A percentile compares a stretch with the other conserved stretches of the same genome.
Evolutionary conservation across 2,113 vertebrate genomes (phyloP).

Genomic region (Tauraco erythrolophus): DNA sequence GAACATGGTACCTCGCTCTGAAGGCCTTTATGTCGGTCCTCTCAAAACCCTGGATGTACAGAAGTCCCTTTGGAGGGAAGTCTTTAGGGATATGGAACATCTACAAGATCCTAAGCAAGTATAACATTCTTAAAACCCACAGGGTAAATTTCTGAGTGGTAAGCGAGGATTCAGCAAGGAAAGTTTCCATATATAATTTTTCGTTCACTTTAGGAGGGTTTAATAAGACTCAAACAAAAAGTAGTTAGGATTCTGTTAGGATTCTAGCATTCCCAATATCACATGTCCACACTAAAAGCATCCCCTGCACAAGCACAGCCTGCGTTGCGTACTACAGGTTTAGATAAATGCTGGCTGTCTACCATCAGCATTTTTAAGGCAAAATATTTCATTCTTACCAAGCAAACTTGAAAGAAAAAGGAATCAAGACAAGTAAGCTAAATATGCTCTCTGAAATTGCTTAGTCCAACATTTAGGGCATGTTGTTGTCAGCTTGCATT

Average conservation of each 20-base stretch:
- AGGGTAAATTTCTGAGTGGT: background rate
- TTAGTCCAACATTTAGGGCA: background rate
- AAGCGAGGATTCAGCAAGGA: background rate
- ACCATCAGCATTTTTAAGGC: background rate
- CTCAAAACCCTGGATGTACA: background rate
- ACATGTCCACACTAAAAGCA: background rate
- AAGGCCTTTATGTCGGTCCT: background rate
- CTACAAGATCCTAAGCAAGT: background rate
- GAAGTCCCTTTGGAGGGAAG: background rate
- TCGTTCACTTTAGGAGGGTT: background rate
- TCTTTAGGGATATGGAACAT: background rate
- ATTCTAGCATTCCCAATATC: background rate
- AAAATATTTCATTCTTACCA: background rate
- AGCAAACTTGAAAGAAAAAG: background rate
- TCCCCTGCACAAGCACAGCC: background rate
- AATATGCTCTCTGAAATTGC: slow-evolving; percentile 13
- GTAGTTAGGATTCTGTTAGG: background rate
- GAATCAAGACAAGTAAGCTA: background rate
- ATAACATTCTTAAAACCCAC: background rate
- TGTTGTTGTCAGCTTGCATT: slow-evolving; percentile 13
- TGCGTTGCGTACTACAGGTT: background rate
- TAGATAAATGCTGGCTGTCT: background rate
- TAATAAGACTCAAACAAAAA: background rate
- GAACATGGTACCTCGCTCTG: background rate
- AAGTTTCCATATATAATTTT: background rate